Evolutionary conservation across 2,888 invertebrate genomes (phyloP), one percentile per base, ranked within the genome.

Genomic region (Microctonus hyperodae): DNA sequence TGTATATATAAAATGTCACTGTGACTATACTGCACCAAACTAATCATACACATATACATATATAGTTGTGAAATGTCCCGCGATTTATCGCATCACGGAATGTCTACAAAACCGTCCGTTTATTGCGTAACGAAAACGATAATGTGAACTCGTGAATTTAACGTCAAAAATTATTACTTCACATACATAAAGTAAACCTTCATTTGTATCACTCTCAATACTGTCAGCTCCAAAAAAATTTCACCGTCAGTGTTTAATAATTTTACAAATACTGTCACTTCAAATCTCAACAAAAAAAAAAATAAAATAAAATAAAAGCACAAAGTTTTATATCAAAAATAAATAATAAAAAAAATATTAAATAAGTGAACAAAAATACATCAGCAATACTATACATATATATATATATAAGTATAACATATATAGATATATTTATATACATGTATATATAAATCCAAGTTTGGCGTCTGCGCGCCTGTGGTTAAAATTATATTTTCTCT

Each of bases 391-490:
- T 13, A 28, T 7, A 28, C 28, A 33, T 11, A 25, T 53, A 20
- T 10, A 33, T 11, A 25, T 53, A 20, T 10, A 11, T 16, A 55
- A 31, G 16, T 40, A 44, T 40, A 58, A 23, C 6, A 22, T n/a
- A 35, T 22, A 10, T 23, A 58, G 44, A 58, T n/a, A n/a, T n/a
- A n/a, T n/a, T n/a, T n/a, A n/a, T n/a, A n/a, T n/a, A 58, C 44
- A 22, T 16, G 16, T 35, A 13, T 31, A 51, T 51, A 60, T 20
- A 58, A 60, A 65, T 51, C 65, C 57, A 64, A 72, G 64, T 60
- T 65, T 68, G 56, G 73, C 72, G 72, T 72, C 72, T 68, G 68
- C 70, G 70, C 73, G 63, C 69, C 31, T 31, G 37, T 28, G 61
- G 35, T 28, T 4, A 7, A 60, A 59, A 60, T 31, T 56, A 28